Conservation (phyloP, 1,140 invertebrate genomes). For the Bursaphelenchus mucronatus region DNA sequence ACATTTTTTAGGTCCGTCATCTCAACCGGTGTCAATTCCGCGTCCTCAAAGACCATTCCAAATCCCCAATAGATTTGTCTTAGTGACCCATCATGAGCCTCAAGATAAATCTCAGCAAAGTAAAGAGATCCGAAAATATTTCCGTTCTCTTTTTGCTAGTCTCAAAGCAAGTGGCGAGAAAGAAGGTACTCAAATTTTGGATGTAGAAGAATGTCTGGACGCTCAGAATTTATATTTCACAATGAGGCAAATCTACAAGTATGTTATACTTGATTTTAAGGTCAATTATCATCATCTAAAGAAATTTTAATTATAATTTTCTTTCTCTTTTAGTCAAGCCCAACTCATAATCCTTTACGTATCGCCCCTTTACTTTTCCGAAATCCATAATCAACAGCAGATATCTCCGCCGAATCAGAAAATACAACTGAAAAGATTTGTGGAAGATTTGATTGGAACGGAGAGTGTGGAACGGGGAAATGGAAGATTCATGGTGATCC, state of each 20-base stretch:
- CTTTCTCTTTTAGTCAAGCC: not conserved
- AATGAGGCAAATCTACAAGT: constrained; percentile 18
- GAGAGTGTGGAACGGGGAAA: constrained; percentile 12
- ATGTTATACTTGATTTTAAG: constrained; percentile 19
- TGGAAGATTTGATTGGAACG: constrained; percentile 22
- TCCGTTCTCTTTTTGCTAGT: constrained; percentile 1
- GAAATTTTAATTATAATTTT: not conserved
- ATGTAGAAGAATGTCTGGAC: constrained; percentile 21
- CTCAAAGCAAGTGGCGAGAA: constrained; percentile 5
- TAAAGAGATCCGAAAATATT: not conserved
- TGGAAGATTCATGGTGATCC: constrained; percentile 5
- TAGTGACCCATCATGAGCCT: constrained; percentile 16
- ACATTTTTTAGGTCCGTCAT: no score
- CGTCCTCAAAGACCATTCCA: not conserved
- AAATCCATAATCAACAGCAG: not conserved
- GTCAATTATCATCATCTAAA: no score
- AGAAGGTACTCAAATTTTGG: not conserved
- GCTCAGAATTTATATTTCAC: constrained; percentile 18
- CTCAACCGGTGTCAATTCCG: not conserved
- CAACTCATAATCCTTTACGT: no score
- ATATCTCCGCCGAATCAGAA: constrained; percentile 12
- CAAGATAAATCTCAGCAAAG: not conserved
- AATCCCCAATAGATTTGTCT: constrained; percentile 3
- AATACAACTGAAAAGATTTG: constrained; percentile 23
- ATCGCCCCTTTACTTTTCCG: no score